Conservation (phyloP, 1,140 invertebrate genomes). For the Drosophila subpulchrella region DNA sequence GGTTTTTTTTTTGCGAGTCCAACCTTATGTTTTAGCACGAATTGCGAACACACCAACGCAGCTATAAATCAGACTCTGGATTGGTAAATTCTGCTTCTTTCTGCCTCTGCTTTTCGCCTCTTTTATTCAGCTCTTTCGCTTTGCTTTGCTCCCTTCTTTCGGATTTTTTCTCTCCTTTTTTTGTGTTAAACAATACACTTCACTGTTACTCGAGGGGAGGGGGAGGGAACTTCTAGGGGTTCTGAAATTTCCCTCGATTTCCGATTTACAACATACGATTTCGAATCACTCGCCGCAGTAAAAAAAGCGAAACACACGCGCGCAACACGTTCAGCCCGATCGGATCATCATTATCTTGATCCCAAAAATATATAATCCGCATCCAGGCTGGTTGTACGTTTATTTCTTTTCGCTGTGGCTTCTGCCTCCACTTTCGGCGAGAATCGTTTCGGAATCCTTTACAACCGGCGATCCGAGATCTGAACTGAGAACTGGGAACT, state of each 20-base stretch:
- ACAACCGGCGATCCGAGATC: not conserved
- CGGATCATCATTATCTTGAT: slow-evolving; percentile 68
- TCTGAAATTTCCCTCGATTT: slow-evolving; percentile 23
- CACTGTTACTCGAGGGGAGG: slow-evolving; percentile 36
- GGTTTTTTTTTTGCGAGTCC: not conserved
- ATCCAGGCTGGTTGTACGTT: slow-evolving; percentile 48
- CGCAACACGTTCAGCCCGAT: slow-evolving; percentile 49
- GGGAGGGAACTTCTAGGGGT: slow-evolving; percentile 39
- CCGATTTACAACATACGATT: slow-evolving; percentile 4
- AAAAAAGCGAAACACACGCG: slow-evolving; percentile 30
- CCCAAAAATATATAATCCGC: slow-evolving; percentile 51
- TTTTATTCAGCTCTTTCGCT: slow-evolving; percentile 32
- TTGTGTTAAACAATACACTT: slow-evolving; percentile 29
- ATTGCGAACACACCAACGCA: not conserved
- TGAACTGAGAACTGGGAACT: slow-evolving; percentile 11
- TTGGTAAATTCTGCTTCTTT: slow-evolving; percentile 62
- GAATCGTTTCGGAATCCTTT: slow-evolving; percentile 6
- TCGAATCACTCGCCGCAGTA: slow-evolving; percentile 56
- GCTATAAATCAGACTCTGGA: slow-evolving; percentile 51
- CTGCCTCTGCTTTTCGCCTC: slow-evolving; percentile 32
- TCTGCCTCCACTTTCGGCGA: slow-evolving; percentile 53
- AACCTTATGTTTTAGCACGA: slow-evolving; percentile 8
- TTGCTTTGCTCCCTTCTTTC: slow-evolving; percentile 33
- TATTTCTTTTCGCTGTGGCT: slow-evolving; percentile 12
- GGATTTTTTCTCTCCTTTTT: not conserved